Conservation (phyloP, 2,797 vertebrate species). For the Fundulus diaphanus region DNA sequence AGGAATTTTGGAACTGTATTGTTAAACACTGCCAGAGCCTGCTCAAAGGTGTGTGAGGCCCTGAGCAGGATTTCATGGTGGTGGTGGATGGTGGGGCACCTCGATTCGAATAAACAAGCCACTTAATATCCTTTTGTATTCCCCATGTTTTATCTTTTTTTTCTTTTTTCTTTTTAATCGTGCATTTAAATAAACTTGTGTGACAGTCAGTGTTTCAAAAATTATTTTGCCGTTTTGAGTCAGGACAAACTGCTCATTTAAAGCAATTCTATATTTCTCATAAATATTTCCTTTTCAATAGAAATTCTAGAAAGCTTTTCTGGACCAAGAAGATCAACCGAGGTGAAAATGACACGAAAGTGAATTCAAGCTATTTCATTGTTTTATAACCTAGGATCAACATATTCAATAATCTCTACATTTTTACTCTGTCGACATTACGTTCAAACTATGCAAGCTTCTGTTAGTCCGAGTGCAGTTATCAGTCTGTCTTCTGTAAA, state of each 20-base stretch:
- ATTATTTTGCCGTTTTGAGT: neutral
- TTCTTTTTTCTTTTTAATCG: too few species aligned
- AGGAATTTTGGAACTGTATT: conserved; percentile 25
- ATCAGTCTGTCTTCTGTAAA: neutral
- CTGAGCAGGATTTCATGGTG: neutral
- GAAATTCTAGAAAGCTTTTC: too few species aligned
- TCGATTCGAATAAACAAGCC: neutral
- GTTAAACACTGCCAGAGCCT: conserved; percentile 34
- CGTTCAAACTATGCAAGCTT: too few species aligned
- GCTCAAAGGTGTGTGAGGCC: neutral
- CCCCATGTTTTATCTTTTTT: neutral
- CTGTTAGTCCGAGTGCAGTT: too few species aligned
- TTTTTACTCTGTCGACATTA: too few species aligned
- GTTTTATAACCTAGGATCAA: too few species aligned
- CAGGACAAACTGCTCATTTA: too few species aligned
- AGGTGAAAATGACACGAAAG: neutral
- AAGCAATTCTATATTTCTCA: neutral
- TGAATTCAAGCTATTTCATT: neutral
- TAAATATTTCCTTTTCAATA: too few species aligned
- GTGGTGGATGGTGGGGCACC: neutral
- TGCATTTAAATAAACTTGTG: neutral
- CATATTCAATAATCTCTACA: too few species aligned
- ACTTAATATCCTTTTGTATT: neutral
- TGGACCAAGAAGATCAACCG: too few species aligned
- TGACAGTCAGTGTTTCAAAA: neutral